Evolutionary conservation across 2,888 invertebrate species (phyloP), one percentile per base, ranked within the genome.

Genomic region (Eupithecia exiguata): DNA sequence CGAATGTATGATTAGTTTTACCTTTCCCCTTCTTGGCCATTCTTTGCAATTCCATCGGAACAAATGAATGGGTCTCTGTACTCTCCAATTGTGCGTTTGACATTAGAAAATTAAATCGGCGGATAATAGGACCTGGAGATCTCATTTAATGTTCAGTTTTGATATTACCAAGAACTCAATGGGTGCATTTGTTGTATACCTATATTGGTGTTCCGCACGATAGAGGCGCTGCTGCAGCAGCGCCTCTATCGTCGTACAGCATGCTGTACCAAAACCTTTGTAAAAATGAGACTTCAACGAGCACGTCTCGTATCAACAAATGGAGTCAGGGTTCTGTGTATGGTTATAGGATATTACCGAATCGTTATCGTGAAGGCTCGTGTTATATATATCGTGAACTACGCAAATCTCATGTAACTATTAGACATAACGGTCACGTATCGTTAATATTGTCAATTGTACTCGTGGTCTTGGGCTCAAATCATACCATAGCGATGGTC

Each of bases 1-100:
- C 89, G 92, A 88, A 91, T 91, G 91, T 90, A 91, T 92, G 93
- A 94, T 93, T 93, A 93, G 93, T 93, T 93, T 91, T 92, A 93
- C 92, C 90, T 87, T 90, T 89, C 88, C 85, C 88, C 88, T 84
- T 87, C 83, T 46, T 36, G 72, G 72, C 79, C 77, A 88, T 92
- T 91, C 90, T 92, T 89, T 83, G 82, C 85, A 80, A 85, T 84
- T 84, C 83, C 84, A 84, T 82, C 84, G 84, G 58, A 86, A 88
- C 87, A 90, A 91, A 91, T 90, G 89, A 88, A 88, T 87, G 86
- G 81, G 77, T 81, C 69, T 58, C 25, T 14, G 21, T 68, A 62
- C 53, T 61, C 70, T 43, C 70, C 67, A 61, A 69, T 75, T 72
- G 68, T 69, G 68, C 63, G 62, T 71, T 69, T 62, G 71, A 69